phyloP scores from a whole-genome alignment of 2,113 vertebrate genomes.

The Limanda limanda region DNA sequence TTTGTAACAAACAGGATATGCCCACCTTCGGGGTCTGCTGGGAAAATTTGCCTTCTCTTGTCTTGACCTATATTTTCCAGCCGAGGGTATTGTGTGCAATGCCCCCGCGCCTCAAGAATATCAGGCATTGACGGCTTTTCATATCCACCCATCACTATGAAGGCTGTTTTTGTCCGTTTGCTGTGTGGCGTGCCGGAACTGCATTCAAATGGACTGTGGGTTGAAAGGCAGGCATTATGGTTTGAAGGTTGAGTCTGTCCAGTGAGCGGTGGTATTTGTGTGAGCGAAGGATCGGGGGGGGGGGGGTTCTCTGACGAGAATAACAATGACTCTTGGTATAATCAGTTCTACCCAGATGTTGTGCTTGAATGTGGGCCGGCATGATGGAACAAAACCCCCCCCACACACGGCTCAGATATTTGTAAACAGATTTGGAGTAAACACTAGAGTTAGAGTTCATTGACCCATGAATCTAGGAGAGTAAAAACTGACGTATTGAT shows the following conservation, averaged over 20 bases:
- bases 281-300: conserved; percentile 43
- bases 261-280: conserved; percentile 57
- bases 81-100: conserved; percentile 19
- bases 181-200: conserved; percentile 54
- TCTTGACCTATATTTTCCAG: conserved; percentile 44
- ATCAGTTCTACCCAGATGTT: conserved; percentile 53
- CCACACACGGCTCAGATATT: conserved; percentile 1
- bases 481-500: no score
- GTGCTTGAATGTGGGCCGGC: conserved; percentile 30
- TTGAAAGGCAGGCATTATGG: conserved; percentile 29
- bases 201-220: conserved; percentile 51
- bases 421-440: neutral
- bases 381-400: conserved; percentile 4
- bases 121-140: conserved; percentile 39
- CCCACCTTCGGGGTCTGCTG: neutral
- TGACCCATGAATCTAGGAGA: neutral
- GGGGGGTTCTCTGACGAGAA: conserved; percentile 53
- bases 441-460: neutral
- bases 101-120: conserved; percentile 34
- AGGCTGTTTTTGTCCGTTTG: conserved; percentile 47
- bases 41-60: neutral
- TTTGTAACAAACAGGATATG: no score
- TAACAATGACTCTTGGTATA: conserved; percentile 64
- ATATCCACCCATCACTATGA: conserved; percentile 52
- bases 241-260: conserved; percentile 35